These are phyloP conservation scores for Habroteleia sp. DNA, from an alignment of 2,888 invertebrate species.

Conservation along the genomic window DNA sequence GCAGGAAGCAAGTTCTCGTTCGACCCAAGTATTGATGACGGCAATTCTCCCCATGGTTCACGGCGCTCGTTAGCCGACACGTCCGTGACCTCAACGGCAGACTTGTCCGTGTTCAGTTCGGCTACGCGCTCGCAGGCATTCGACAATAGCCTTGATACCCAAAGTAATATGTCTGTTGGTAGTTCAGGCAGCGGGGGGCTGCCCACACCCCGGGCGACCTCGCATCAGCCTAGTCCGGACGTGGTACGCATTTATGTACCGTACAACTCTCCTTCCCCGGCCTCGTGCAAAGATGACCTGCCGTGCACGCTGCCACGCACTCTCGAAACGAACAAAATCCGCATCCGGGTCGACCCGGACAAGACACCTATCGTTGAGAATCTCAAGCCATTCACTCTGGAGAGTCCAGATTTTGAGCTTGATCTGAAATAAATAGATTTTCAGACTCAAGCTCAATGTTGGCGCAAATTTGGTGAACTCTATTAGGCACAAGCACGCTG, in stretches of 20 bases:
- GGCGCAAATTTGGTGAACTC: neutral
- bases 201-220: conserved; percentile 85
- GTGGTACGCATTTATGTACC: conserved; percentile 90
- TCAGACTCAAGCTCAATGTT: neutral
- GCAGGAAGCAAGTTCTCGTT: conserved; percentile 85
- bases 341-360: conserved; percentile 87
- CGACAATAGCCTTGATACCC: conserved; percentile 89
- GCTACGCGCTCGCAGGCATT: conserved; percentile 88
- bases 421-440: conserved; percentile 74
- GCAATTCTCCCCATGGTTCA: conserved; percentile 87
- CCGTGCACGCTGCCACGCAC: conserved; percentile 82
- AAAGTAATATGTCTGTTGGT: conserved; percentile 88
- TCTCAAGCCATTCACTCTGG: conserved; percentile 77
- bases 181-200: conserved; percentile 85
- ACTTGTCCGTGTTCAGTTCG: conserved; percentile 89
- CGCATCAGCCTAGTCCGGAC: conserved; percentile 87
- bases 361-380: conserved; percentile 83
- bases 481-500: neutral
- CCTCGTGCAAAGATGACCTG: conserved; percentile 82
- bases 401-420: conserved; percentile 76
- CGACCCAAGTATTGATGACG: conserved; percentile 86
- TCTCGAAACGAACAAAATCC: conserved; percentile 87
- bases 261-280: conserved; percentile 85
- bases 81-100: conserved; percentile 91
- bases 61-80: conserved; percentile 91